These are phyloP conservation scores for Chiloscyllium plagiosum DNA, from an alignment of 2,113 vertebrate species.

Conservation along the genomic window DNA sequence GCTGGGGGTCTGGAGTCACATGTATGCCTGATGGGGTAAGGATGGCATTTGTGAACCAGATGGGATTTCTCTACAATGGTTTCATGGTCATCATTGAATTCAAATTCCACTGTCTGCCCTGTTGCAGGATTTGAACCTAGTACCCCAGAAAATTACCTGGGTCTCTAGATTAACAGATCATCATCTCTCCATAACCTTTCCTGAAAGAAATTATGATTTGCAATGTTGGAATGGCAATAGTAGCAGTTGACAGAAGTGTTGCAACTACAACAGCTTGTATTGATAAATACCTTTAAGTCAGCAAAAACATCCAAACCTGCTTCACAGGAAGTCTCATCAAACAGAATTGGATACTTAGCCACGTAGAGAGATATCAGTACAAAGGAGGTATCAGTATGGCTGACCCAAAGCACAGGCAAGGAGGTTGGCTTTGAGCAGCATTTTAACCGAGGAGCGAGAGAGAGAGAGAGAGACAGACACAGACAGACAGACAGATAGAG, in stretches of 20 bases:
- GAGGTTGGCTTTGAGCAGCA: not conserved
- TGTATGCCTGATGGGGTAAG: no score
- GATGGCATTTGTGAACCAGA: no score
- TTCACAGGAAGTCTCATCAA: not conserved
- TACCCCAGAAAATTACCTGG: no score
- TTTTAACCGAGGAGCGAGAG: not conserved
- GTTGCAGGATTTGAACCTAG: no score
- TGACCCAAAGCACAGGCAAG: not conserved
- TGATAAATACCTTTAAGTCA: not conserved
- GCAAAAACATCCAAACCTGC: not conserved
- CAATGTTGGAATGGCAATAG: not conserved
- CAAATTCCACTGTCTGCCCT: no score
- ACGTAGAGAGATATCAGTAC: not conserved
- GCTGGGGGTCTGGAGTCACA: no score
- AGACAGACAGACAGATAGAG: no score
- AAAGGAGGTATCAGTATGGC: not conserved
- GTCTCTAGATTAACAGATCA: no score
- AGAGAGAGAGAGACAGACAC: not conserved
- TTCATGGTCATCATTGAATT: no score
- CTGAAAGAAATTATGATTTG: not conserved
- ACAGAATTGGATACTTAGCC: not conserved
- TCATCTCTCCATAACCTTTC: no score
- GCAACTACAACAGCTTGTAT: not conserved
- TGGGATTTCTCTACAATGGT: no score
- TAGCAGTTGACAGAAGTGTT: not conserved